Percentiles rank a stretch among this genome's conserved stretches.
Evolutionary conservation across 2,113 vertebrate genomes (phyloP).

Genomic region (Suricata suricatta): DNA sequence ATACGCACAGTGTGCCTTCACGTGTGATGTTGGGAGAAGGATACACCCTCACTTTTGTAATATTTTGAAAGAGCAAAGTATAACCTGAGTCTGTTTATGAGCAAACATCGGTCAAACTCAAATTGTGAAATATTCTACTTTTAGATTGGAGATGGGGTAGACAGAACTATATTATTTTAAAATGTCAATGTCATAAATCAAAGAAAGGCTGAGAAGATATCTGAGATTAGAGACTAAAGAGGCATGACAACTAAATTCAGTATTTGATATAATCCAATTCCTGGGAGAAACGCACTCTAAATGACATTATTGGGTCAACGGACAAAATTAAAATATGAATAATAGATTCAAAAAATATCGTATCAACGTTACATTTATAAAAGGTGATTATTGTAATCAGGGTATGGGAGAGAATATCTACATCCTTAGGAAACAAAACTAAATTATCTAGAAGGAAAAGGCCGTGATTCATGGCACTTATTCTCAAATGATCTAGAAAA

Average conservation of each 20-base stretch:
- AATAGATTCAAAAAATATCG: background rate
- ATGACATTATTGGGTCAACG: background rate
- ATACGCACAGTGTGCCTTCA: too few relatives aligned
- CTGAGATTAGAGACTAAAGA: background rate
- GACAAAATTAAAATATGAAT: background rate
- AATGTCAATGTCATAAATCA: background rate
- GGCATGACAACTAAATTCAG: background rate
- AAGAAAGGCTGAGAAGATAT: background rate
- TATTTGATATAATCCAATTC: background rate
- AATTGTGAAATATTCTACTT: background rate
- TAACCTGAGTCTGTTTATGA: background rate
- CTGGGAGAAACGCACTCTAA: background rate
- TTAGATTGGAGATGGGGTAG: background rate
- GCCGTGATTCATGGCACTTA: background rate
- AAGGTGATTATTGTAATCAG: background rate
- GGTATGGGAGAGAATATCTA: background rate
- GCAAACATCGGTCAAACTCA: background rate
- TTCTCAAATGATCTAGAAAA: background rate
- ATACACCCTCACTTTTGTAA: background rate
- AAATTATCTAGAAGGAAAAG: background rate
- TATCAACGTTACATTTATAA: background rate
- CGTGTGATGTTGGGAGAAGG: background rate
- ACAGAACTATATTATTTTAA: background rate
- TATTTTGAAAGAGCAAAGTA: background rate
- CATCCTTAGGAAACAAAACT: background rate